Percentiles rank a stretch among this genome's conserved stretches.
Conservation (phyloP, 1,140 invertebrate genomes). For the Hyles vespertilio region DNA sequence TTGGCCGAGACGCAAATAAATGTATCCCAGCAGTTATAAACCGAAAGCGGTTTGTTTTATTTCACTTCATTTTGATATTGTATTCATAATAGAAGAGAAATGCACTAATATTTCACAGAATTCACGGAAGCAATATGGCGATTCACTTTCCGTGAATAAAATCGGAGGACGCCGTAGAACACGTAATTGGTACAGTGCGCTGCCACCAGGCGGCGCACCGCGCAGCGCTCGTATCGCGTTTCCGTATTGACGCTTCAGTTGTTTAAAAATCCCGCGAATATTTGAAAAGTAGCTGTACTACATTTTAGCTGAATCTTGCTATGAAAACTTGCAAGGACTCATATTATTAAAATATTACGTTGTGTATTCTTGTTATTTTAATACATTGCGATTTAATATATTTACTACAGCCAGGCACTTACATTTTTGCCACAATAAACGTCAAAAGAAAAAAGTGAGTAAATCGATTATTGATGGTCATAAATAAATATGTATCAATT, state of each 20-base stretch:
- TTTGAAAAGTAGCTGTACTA: constrained; percentile 7
- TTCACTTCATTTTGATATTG: constrained; percentile 69
- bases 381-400: no score
- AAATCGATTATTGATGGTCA: no score
- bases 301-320: no score
- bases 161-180: constrained; percentile 74
- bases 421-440: no score
- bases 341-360: no score
- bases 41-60: constrained; percentile 47
- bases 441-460: no score
- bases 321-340: no score
- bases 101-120: constrained; percentile 68
- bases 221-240: constrained; percentile 35
- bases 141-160: constrained; percentile 73
- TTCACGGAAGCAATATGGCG: constrained; percentile 76
- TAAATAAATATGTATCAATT: no score
- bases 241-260: constrained; percentile 60
- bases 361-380: no score
- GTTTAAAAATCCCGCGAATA: constrained; percentile 14
- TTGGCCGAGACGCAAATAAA: constrained; percentile 45
- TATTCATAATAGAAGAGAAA: constrained; percentile 72
- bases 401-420: no score
- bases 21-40: constrained; percentile 38
- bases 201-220: constrained; percentile 43
- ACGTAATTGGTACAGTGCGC: constrained; percentile 71